phyloP scores from a whole-genome alignment of 2,113 vertebrate genomes.

The Strix uralensis region DNA sequence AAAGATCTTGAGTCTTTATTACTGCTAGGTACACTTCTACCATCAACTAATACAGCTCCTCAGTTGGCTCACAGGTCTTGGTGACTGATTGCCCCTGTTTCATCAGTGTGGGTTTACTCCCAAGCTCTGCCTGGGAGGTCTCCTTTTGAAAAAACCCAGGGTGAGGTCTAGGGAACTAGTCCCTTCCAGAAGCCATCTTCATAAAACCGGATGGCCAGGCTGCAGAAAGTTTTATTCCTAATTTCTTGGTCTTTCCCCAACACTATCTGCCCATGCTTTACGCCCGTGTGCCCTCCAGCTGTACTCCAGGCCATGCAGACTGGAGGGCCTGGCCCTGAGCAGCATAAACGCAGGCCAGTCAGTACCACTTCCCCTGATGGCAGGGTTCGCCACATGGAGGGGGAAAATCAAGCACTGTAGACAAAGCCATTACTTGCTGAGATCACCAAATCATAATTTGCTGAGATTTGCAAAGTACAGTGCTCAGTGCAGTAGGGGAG shows the following conservation, averaged over 20 bases:
- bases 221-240: not conserved
- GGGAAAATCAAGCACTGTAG: not conserved
- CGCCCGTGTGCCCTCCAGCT: not conserved
- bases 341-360: not conserved
- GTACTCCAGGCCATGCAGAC: not conserved
- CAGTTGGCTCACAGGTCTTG: not conserved
- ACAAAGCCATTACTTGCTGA: not conserved
- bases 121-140: not conserved
- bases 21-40: not conserved
- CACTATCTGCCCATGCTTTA: not conserved
- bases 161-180: not conserved
- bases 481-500: not conserved
- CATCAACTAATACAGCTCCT: not conserved
- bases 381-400: not conserved
- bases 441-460: not conserved
- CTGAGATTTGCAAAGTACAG: not conserved
- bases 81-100: rapidly evolving
- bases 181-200: not conserved
- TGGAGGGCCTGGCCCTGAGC: not conserved
- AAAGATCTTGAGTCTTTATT: not conserved
- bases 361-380: not conserved
- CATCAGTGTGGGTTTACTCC: not conserved
- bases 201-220: not conserved
- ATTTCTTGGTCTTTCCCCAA: not conserved
- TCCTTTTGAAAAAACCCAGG: not conserved